These are phyloP conservation scores for Spodoptera littoralis DNA, from an alignment of 2,888 invertebrate genomes.

Conservation along the genomic window DNA sequence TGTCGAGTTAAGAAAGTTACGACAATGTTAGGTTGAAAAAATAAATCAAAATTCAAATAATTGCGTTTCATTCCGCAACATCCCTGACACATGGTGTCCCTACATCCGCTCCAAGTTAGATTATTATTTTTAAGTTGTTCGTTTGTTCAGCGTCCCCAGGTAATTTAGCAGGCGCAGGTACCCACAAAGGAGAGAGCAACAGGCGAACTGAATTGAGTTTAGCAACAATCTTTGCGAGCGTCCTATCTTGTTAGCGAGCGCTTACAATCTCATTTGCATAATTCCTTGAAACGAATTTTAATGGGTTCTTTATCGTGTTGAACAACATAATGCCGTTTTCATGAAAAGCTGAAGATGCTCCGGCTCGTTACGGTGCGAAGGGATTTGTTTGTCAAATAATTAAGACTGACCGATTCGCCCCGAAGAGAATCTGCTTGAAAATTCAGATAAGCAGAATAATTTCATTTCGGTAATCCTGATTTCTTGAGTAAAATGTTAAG, in stretches of 20 bases:
- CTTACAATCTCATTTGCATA: slow-evolving; percentile 84
- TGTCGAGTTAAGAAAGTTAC: slow-evolving; percentile 86
- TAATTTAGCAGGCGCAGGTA: slow-evolving; percentile 54
- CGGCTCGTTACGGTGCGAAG: slow-evolving; percentile 49
- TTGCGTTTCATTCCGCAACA: slow-evolving; percentile 70
- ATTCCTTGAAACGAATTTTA: slow-evolving; percentile 82
- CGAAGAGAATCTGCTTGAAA: slow-evolving; percentile 30
- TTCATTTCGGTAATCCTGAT: slow-evolving; percentile 20
- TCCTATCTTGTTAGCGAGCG: slow-evolving; percentile 77
- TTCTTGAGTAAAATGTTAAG: slow-evolving; percentile 19
- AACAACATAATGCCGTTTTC: slow-evolving; percentile 76
- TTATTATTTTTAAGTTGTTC: slow-evolving; percentile 51
- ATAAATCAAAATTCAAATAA: slow-evolving; percentile 81
- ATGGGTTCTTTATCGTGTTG: slow-evolving; percentile 79
- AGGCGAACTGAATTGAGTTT: slow-evolving; percentile 78
- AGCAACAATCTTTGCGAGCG: slow-evolving; percentile 79
- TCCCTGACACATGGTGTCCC: slow-evolving; percentile 6
- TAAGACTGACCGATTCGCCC: slow-evolving; percentile 54
- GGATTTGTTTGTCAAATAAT: slow-evolving; percentile 68
- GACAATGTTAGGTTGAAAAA: slow-evolving; percentile 88
- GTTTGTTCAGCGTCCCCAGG: slow-evolving; percentile 45
- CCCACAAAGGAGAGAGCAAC: slow-evolving; percentile 69
- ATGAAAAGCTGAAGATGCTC: slow-evolving; percentile 61
- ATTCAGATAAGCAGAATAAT: slow-evolving; percentile 31
- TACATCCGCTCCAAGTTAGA: slow-evolving; percentile 32